phyloP scores from a whole-genome alignment of 1,140 invertebrate species.

The Calliopsis andreniformis region DNA sequence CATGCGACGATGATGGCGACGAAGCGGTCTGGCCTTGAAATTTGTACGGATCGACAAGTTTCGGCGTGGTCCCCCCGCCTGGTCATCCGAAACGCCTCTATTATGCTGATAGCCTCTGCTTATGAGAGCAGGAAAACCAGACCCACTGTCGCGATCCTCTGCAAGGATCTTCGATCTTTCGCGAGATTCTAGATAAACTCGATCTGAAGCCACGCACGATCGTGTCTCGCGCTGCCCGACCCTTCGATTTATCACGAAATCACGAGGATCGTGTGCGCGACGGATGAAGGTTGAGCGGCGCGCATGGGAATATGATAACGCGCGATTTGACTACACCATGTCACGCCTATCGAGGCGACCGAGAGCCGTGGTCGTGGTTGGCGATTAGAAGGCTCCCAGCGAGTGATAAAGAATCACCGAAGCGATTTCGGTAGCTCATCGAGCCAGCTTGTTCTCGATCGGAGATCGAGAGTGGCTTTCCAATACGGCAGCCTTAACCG shows the following conservation, averaged over 20 bases:
- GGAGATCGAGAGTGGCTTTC: too few relatives aligned
- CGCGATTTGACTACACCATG: background rate
- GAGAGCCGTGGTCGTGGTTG: too few relatives aligned
- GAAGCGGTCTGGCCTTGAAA: slow-evolving; percentile 32
- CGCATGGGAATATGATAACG: slow-evolving; percentile 1
- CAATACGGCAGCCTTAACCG: background rate
- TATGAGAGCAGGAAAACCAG: background rate
- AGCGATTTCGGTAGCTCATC: too few relatives aligned
- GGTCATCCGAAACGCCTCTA: background rate
- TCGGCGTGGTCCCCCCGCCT: slow-evolving; percentile 10
- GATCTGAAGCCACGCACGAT: background rate
- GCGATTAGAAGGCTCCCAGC: too few relatives aligned
- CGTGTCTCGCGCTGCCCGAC: background rate
- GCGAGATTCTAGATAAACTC: background rate
- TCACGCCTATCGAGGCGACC: background rate
- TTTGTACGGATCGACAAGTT: slow-evolving; percentile 47
- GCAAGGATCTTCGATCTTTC: background rate
- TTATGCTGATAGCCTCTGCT: slow-evolving; percentile 30
- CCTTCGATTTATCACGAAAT: slow-evolving; percentile 19
- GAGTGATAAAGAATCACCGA: too few relatives aligned
- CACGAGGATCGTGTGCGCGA: slow-evolving; percentile 9
- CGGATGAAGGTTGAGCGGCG: background rate
- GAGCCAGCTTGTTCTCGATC: too few relatives aligned
- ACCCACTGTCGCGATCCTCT: background rate
- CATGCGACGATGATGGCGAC: slow-evolving; percentile 13